Conservation (phyloP, 2,888 invertebrate genomes). For the Gisinianus flammeolus region DNA sequence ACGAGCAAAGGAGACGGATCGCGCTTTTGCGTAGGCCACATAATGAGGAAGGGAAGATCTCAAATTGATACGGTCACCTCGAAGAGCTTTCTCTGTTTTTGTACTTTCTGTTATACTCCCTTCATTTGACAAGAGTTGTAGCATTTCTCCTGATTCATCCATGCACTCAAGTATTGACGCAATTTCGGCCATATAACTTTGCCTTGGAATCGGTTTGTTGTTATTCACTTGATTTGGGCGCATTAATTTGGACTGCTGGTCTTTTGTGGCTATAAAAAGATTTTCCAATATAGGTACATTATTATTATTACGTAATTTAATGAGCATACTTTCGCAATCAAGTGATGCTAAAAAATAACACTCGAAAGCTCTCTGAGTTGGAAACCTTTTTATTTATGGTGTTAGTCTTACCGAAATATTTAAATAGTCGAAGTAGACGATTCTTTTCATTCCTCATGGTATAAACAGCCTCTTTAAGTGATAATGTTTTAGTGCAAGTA, state of each 20-base stretch:
- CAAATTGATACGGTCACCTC: constrained; percentile 48
- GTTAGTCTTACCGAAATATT: constrained; percentile 67
- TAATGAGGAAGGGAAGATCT: constrained; percentile 43
- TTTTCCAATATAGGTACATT: constrained; percentile 28
- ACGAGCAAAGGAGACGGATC: constrained; percentile 54
- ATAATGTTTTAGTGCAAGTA: constrained; percentile 65
- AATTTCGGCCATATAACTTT: constrained; percentile 45
- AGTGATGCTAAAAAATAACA: neutral
- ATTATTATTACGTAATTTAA: neutral
- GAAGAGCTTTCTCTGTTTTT: constrained; percentile 46
- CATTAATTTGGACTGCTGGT: constrained; percentile 41
- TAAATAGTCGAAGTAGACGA: constrained; percentile 76
- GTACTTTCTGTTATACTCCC: constrained; percentile 29
- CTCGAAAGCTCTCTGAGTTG: too few species aligned
- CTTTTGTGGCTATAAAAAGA: constrained; percentile 43
- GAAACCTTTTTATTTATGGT: too few species aligned
- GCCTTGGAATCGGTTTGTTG: constrained; percentile 14
- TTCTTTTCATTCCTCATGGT: constrained; percentile 80
- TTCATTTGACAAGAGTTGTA: constrained; percentile 44
- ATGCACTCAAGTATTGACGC: constrained; percentile 39
- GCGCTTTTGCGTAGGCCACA: constrained; percentile 46
- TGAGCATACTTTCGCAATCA: too few species aligned
- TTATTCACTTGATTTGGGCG: constrained; percentile 45
- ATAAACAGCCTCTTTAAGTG: constrained; percentile 77
- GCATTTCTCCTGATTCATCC: constrained; percentile 49